A percentile compares a stretch with the other conserved stretches of the same genome.
Evolutionary conservation across 2,797 vertebrate genomes (phyloP).

Genomic region (Diglossa cyanea): DNA sequence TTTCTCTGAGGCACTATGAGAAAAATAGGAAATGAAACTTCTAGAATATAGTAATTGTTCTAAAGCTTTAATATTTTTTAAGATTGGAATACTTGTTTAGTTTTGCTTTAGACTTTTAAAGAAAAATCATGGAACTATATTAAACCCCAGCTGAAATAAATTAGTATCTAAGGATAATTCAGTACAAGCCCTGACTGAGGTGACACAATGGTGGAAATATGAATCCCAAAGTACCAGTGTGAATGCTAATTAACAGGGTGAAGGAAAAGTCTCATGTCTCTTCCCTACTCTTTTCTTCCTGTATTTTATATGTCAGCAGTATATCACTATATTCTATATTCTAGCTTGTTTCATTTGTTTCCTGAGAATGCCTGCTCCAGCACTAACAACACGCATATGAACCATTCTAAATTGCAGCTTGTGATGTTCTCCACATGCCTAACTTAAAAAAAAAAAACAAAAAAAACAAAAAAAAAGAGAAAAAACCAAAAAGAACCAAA

Average conservation of each 20-base stretch:
- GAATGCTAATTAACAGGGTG: not conserved
- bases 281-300: not conserved
- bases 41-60: not conserved
- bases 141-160: not conserved
- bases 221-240: not conserved
- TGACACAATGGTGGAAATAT: not conserved
- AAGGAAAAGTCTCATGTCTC: not conserved
- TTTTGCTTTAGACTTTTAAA: not conserved
- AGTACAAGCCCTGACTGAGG: not conserved
- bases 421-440: accelerated
- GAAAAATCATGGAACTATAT: not conserved
- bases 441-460: not conserved
- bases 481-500: not conserved
- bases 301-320: not conserved
- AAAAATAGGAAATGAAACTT: not conserved
- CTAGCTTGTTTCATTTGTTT: not conserved
- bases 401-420: not conserved
- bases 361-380: not conserved
- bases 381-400: not conserved
- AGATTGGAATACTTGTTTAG: not conserved
- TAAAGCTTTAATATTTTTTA: not conserved
- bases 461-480: no score
- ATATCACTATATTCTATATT: not conserved
- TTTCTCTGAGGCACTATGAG: not conserved
- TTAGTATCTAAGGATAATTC: not conserved